Percentiles rank a stretch among this genome's conserved stretches.
These are phyloP conservation scores for Tortrix viridana DNA, from an alignment of 2,888 invertebrate genomes.

Conservation along the genomic window DNA sequence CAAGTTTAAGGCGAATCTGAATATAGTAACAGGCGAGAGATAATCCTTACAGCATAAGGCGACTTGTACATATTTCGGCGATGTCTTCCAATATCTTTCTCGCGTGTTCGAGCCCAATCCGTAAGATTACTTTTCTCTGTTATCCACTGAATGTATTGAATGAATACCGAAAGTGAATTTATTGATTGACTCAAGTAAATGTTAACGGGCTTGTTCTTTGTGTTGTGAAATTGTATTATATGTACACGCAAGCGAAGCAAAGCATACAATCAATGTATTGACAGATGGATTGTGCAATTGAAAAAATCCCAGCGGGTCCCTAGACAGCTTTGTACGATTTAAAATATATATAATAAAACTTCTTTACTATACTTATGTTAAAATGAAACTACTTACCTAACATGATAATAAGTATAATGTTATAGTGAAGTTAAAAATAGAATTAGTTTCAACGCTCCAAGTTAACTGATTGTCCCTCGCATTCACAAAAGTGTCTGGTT, in stretches of 20 bases:
- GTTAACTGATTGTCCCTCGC: constrained; percentile 28
- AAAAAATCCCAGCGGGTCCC: too few species aligned
- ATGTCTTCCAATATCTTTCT: constrained; percentile 69
- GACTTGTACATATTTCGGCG: constrained; percentile 61
- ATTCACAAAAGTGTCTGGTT: constrained; percentile 34
- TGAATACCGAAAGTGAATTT: constrained; percentile 63
- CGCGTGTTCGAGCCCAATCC: constrained; percentile 69
- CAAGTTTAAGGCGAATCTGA: constrained; percentile 46
- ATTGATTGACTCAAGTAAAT: constrained; percentile 62
- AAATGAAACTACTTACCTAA: too few species aligned
- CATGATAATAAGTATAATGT: background rate
- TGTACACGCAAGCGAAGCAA: too few species aligned
- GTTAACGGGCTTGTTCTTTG: constrained; percentile 44
- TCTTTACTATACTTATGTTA: too few species aligned
- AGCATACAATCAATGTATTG: constrained; percentile 36
- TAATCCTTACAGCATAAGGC: constrained; percentile 60
- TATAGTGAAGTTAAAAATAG: background rate
- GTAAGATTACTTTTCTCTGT: constrained; percentile 65
- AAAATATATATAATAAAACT: too few species aligned
- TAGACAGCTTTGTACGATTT: too few species aligned
- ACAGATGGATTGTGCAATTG: too few species aligned
- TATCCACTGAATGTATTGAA: constrained; percentile 61
- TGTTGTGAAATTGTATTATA: constrained; percentile 11
- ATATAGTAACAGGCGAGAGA: constrained; percentile 47
- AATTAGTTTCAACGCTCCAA: constrained; percentile 8